Base-by-base conservation (phyloP, 2,888 invertebrate genomes). In the Camponotus fellah region DNA sequence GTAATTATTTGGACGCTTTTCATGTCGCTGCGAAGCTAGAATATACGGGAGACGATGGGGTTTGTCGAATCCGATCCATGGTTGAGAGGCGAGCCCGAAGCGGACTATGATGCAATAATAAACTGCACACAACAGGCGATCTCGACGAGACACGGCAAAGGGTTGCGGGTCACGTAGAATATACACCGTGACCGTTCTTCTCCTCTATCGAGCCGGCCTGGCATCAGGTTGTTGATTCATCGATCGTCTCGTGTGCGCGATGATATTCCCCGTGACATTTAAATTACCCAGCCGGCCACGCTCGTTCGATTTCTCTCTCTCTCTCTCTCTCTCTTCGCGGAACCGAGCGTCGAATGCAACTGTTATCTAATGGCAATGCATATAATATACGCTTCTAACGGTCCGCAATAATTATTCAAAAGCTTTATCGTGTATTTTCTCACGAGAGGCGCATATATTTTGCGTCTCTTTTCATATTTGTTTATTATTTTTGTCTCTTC, bases 241-340 rank as follows among this genome's bases (percentile, higher is more conserved):
- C 72, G 79, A 79, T 79, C 79, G 60, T 46, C 71, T 34, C 72
- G 12, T 9, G 12, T 9, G 34, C 72, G 69, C 60, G 69, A 32
- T 60, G 71, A 71, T 72, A 60, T 79, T 79, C 72, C 37, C 12
- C 60, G 79, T 79, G 79, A 79, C 79, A 79, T 79, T 79, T 79
- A 58, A 56, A 60, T 58, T 34, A 58, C 21, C 72, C 72, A 32
- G 43, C 17, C 60, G 43, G 26, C 21, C 21, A 14, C 71, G 58
- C 46, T 71, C 26, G 32, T 43, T 71, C 79, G 58, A 71, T 79
- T n/a, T n/a, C 26, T 26, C 26, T 26, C 26, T 26, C 26, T 26
- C 26, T 26, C 26, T 26, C 26, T 26, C 72, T 72, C 14, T 69
- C 60, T 60, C 60, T 60, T 46, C 79, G 68, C 17, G 43, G 56